These are phyloP conservation scores for Chaetorhynchus papuensis DNA, from an alignment of 2,113 vertebrate species.

Conservation along the genomic window DNA sequence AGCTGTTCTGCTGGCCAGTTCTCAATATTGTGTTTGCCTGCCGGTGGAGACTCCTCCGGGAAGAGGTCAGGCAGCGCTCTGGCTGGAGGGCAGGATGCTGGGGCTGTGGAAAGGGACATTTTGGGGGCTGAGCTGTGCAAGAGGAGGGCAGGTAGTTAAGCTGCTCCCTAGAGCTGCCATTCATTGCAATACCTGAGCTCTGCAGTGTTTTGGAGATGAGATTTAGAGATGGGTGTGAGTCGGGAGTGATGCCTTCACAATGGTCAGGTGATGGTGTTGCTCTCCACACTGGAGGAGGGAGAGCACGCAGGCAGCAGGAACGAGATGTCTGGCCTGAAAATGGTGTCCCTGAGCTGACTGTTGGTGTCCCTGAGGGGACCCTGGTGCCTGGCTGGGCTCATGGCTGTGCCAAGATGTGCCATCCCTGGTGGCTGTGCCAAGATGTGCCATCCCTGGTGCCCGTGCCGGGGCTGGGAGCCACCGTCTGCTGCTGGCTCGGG, in stretches of 20 bases:
- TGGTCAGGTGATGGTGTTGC: not conserved
- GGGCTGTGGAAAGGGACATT: not conserved
- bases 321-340: accelerated
- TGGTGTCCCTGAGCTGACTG: not conserved
- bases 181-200: not conserved
- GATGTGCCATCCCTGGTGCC: not conserved
- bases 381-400: accelerated
- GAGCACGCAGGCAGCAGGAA: accelerated
- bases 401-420: not conserved
- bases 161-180: not conserved
- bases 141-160: not conserved
- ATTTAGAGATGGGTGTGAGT: not conserved
- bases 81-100: accelerated
- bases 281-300: accelerated
- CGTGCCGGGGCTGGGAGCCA: accelerated
- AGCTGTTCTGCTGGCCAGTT: constrained; percentile 52
- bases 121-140: not conserved
- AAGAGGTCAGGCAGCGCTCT: constrained; percentile 57
- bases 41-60: constrained; percentile 80
- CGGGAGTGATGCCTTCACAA: accelerated
- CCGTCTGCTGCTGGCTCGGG: accelerated
- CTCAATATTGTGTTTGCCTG: constrained; percentile 75
- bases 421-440: not conserved
- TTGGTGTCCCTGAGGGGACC: accelerated
- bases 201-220: not conserved